phyloP scores from a whole-genome alignment of 2,888 invertebrate species.

The Pandemis corylana region DNA sequence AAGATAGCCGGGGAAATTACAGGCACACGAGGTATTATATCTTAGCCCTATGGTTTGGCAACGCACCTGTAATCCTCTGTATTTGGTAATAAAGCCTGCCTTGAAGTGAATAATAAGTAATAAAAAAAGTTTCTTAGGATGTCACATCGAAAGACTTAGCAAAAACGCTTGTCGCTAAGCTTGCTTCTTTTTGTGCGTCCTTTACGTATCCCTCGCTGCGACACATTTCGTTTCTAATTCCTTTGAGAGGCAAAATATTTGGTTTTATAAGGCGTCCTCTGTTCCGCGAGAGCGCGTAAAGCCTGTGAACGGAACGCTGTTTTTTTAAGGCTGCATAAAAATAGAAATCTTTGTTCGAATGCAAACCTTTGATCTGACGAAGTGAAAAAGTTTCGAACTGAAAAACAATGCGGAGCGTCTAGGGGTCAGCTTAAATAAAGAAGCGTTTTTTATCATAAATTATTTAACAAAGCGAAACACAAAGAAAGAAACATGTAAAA shows the following conservation, averaged over 20 bases:
- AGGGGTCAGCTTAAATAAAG: neutral
- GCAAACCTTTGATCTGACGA: slow-evolving; percentile 24
- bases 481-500: neutral
- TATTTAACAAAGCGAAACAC: neutral
- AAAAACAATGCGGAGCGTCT: neutral
- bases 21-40: too few species aligned
- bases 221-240: slow-evolving; percentile 56
- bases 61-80: too few species aligned
- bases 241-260: slow-evolving; percentile 54
- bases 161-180: neutral
- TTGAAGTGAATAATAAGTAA: too few species aligned
- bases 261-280: slow-evolving; percentile 41
- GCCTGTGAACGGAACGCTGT: slow-evolving; percentile 23
- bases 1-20: too few species aligned
- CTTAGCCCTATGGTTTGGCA: too few species aligned
- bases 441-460: neutral
- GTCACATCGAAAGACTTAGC: neutral
- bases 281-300: slow-evolving; percentile 26
- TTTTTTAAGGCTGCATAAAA: slow-evolving; percentile 20
- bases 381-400: slow-evolving; percentile 10
- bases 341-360: slow-evolving; percentile 21
- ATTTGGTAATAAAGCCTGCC: too few species aligned
- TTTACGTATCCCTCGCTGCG: slow-evolving; percentile 41
- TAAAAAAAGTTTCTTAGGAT: neutral
- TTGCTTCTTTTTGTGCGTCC: neutral